phyloP scores from a whole-genome alignment of 2,113 vertebrate genomes.

The Rhinoderma darwinii region DNA sequence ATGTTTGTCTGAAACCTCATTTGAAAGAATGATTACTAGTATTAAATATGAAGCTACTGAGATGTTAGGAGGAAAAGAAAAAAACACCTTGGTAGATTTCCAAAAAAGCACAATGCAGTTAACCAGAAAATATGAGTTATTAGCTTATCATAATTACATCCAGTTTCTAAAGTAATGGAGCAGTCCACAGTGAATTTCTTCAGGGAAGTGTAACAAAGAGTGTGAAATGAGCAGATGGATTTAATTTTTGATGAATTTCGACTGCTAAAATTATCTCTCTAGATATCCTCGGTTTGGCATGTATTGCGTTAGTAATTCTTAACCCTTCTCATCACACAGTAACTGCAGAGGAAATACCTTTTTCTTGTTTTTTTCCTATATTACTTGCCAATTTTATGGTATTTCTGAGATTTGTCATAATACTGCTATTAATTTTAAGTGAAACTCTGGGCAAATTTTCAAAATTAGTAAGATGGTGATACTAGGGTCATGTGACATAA shows the following conservation, averaged over 20 bases:
- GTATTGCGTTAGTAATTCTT: slow-evolving; percentile 19
- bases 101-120: slow-evolving; percentile 68
- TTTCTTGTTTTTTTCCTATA: not conserved
- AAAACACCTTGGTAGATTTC: slow-evolving; percentile 60
- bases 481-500: too few relatives aligned
- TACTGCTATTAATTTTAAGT: too few relatives aligned
- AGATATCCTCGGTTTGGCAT: slow-evolving; percentile 68
- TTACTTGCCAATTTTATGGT: not conserved
- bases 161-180: slow-evolving; percentile 71
- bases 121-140: slow-evolving; percentile 71
- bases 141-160: slow-evolving; percentile 71
- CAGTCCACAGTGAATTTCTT: slow-evolving; percentile 69
- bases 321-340: slow-evolving; percentile 5
- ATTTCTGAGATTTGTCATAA: too few relatives aligned
- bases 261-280: slow-evolving; percentile 68
- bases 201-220: slow-evolving; percentile 72
- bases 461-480: too few relatives aligned
- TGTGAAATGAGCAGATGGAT: slow-evolving; percentile 73
- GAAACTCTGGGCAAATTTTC: too few relatives aligned
- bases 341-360: not conserved
- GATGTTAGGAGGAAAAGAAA: slow-evolving; percentile 42
- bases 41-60: slow-evolving; percentile 50
- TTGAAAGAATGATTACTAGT: slow-evolving; percentile 36
- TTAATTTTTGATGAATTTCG: slow-evolving; percentile 77
- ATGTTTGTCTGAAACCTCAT: slow-evolving; percentile 60